Conservation (phyloP, 2,113 vertebrate species). For the Puffinus mauretanicus region DNA sequence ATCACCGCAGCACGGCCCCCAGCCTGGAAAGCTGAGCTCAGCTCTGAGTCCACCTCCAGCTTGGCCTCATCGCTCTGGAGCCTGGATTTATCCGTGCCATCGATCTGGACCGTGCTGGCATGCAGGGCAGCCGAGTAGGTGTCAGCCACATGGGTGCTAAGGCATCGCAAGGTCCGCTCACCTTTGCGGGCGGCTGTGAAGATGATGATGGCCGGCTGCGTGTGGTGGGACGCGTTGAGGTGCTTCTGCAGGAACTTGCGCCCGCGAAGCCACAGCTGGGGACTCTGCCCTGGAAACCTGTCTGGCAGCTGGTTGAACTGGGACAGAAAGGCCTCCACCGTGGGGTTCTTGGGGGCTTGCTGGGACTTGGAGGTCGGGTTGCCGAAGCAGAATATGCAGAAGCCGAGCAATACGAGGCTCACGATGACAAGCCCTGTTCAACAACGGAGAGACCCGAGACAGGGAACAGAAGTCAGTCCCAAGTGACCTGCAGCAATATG, state of each 20-base stretch:
- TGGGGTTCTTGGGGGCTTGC: slow-evolving; percentile 24
- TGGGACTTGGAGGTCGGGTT: slow-evolving; percentile 26
- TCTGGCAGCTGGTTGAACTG: slow-evolving; percentile 73
- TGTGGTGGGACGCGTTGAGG: slow-evolving; percentile 74
- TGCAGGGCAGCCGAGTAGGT: slow-evolving; percentile 76
- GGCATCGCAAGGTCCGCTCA: slow-evolving; percentile 81
- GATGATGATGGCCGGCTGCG: slow-evolving; percentile 86
- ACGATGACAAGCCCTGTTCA: neutral
- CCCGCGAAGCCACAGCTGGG: slow-evolving; percentile 83
- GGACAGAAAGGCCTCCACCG: slow-evolving; percentile 67
- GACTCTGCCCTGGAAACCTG: slow-evolving; percentile 81
- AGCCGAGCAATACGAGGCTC: rapidly evolving
- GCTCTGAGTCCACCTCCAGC: slow-evolving; percentile 78
- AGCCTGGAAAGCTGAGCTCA: slow-evolving; percentile 79
- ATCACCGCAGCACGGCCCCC: slow-evolving; percentile 82
- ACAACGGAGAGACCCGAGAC: neutral
- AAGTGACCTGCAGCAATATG: neutral
- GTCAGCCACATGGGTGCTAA: slow-evolving; percentile 77
- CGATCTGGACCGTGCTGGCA: slow-evolving; percentile 72
- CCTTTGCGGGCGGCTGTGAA: slow-evolving; percentile 78
- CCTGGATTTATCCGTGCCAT: slow-evolving; percentile 66
- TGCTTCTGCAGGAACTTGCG: slow-evolving; percentile 83
- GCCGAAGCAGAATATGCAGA: neutral
- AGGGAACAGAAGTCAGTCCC: neutral
- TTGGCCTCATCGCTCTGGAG: slow-evolving; percentile 85